A percentile compares a stretch with the other conserved stretches of the same genome.
phyloP scores from a whole-genome alignment of 2,113 vertebrate genomes.

The Telmatochromis sp. region DNA sequence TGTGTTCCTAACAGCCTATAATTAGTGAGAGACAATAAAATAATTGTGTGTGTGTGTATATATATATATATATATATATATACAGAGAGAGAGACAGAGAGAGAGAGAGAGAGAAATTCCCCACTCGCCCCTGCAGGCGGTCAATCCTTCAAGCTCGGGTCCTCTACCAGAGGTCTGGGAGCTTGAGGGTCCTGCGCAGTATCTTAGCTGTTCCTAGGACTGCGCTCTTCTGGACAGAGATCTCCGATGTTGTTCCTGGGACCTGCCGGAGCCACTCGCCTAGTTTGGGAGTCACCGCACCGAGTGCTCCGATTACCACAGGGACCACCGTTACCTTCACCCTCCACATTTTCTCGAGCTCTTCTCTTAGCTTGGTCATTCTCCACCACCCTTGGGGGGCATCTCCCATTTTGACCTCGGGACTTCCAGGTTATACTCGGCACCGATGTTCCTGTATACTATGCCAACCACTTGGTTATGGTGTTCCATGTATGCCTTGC shows the following conservation, averaged over 20 bases:
- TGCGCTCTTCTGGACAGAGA: not conserved
- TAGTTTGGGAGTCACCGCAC: not conserved
- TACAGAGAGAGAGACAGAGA: no score
- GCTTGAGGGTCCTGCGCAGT: no score
- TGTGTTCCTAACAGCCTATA: not conserved
- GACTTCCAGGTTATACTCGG: not conserved
- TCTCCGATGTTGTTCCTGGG: not conserved
- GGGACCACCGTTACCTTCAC: not conserved
- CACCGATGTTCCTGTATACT: no score
- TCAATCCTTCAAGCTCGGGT: no score
- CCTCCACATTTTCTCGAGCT: not conserved
- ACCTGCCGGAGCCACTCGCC: no score
- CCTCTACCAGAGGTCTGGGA: no score
- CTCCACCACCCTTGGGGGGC: not conserved
- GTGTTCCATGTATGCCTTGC: no score
- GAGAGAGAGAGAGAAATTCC: no score
- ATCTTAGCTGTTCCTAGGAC: no score
- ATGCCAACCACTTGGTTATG: no score
- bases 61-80: not conserved
- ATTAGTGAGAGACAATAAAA: not conserved
- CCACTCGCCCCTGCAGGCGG: no score
- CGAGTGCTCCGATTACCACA: fast-evolving
- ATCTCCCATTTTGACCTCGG: fast-evolving
- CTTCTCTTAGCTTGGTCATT: not conserved
- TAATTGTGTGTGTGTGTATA: not conserved